phyloP scores from a whole-genome alignment of 2,797 vertebrate species.

The Saxicola maurus region DNA sequence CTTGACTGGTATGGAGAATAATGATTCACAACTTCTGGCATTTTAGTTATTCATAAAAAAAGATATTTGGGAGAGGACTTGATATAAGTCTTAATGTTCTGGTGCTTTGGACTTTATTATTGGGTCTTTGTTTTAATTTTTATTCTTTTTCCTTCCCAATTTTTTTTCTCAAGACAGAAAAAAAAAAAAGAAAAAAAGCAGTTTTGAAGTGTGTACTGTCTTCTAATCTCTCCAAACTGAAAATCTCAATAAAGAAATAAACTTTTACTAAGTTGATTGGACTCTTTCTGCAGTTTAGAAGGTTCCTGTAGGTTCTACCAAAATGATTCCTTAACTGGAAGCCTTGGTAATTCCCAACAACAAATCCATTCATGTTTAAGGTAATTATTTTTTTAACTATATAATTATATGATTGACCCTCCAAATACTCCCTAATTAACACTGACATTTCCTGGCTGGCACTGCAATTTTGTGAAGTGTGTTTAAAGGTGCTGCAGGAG shows the following conservation, averaged over 20 bases:
- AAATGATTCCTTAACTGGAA: neutral
- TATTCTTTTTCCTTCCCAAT: neutral
- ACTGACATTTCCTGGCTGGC: neutral
- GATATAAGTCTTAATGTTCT: neutral
- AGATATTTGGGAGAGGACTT: neutral
- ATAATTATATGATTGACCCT: neutral
- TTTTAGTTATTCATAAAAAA: neutral
- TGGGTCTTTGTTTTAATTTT: fast-evolving
- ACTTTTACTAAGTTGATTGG: fast-evolving
- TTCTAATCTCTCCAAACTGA: neutral
- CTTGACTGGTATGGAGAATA: neutral
- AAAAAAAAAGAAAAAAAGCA: neutral
- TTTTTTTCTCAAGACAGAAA: neutral
- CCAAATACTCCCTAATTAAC: neutral
- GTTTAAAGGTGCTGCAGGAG: neutral
- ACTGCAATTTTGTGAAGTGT: neutral
- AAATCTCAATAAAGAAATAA: neutral
- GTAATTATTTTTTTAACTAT: neutral
- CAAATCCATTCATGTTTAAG: neutral
- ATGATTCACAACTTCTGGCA: neutral
- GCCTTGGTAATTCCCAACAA: neutral
- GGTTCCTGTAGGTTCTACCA: neutral
- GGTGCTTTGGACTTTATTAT: neutral
- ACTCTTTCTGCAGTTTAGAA: neutral
- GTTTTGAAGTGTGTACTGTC: neutral